Conservation (phyloP, 2,797 vertebrate genomes). For the Salarias fasciatus region DNA sequence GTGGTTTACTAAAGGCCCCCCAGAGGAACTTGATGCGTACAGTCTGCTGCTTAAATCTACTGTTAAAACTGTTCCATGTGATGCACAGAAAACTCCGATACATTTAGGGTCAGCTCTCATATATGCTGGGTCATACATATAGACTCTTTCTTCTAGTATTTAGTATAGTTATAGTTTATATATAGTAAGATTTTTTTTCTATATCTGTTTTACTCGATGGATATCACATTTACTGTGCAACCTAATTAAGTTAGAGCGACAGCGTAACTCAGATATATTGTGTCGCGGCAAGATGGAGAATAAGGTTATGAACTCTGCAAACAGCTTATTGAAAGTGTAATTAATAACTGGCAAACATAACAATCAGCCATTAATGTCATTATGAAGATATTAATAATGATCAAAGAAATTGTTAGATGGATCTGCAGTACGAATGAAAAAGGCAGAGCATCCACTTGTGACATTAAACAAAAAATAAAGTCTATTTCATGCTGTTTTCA, state of each 20-base stretch:
- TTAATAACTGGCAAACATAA: too few species aligned
- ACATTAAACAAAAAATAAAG: too few species aligned
- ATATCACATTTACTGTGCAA: constrained; percentile 11
- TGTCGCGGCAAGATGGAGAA: constrained; percentile 1
- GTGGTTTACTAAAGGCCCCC: constrained; percentile 22
- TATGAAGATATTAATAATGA: too few species aligned
- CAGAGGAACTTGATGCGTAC: background rate
- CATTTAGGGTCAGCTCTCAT: background rate
- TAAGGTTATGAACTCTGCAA: constrained; percentile 3
- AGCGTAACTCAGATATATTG: constrained; percentile 13
- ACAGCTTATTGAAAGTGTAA: background rate
- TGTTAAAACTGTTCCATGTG: background rate
- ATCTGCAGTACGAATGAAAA: too few species aligned
- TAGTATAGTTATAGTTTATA: background rate
- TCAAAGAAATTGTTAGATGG: too few species aligned
- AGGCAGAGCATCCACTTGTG: too few species aligned
- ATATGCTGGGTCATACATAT: constrained; percentile 12
- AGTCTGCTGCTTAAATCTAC: constrained; percentile 22
- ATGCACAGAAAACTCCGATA: constrained; percentile 2
- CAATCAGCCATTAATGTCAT: background rate
- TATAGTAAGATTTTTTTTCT: too few species aligned
- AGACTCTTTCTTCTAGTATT: background rate
- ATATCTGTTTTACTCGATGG: constrained; percentile 12
- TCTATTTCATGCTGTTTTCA: too few species aligned
- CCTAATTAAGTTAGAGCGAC: background rate